Base-by-base conservation (phyloP, 2,888 invertebrate species). In the Eristalis pertinax region DNA sequence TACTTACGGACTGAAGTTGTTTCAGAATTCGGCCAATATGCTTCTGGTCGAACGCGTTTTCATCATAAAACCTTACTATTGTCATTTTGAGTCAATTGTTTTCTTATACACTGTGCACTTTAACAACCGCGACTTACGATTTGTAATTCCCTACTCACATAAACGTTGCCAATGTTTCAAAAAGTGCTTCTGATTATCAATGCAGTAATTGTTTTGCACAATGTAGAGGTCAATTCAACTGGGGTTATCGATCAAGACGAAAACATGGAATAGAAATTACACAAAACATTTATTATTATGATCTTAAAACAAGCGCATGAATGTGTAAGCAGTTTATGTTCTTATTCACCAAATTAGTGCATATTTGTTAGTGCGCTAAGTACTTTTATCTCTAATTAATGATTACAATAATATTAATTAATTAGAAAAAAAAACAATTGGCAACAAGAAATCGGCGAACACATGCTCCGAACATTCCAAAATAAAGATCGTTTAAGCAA, bases 1-100 rank as follows among this genome's bases (percentile, higher is more conserved):
- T 58, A 79, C 90, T 91, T 41, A 94, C 92, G 35, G 89, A 77
- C 90, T 94, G 94, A 83, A 96, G 92, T 90, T 94, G 95, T 43
- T 92, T 92, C 56, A 95, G 91, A 83, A 95, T 94, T 91, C 95
- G 95, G 79, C 93, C 92, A 65, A 94, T 94, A 92, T 95, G 95
- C 88, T 95, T 94, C 82, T 92, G 92, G 91, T 95, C 95, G 91
- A 94, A 95, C 70, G 94, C 95, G 80, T 95, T 95, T 79, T 93
- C 94, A 81, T 95, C 94, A 91, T 95, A 96, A 91, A 95, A 95
- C 90, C 95, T 93, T 91, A 94, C 91, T 75, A 95, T 94, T 89
- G 94, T 94, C 95, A 95, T 95, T 19, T 78, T 86, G 32, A 67
- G 58, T 43, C n/a, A 41, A 38, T 64, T 38, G 24, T 41, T 13